phyloP scores from a whole-genome alignment of 35 echinoderm and acorn worm species.

The Anneissia japonica region DNA sequence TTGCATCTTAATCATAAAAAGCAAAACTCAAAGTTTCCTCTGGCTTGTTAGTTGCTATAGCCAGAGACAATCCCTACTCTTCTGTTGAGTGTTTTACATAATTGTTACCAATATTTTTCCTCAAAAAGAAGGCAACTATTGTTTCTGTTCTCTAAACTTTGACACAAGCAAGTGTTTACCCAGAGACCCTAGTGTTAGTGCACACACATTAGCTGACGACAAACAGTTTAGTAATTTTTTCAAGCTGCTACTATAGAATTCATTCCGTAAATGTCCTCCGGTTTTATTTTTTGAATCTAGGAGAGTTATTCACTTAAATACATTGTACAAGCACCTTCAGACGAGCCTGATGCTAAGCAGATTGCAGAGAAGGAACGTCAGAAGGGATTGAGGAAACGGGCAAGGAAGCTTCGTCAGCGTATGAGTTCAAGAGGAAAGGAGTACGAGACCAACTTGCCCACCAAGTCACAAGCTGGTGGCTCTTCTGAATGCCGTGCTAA shows the following conservation, averaged over 20 bases:
- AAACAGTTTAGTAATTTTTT: not conserved
- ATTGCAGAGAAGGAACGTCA: constrained; percentile 87
- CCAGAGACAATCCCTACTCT: no score
- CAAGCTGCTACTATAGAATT: not conserved
- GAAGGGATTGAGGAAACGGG: constrained; percentile 74
- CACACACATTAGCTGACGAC: no score
- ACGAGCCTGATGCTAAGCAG: constrained; percentile 64
- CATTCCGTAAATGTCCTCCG: not conserved
- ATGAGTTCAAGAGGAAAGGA: constrained; percentile 84
- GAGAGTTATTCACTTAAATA: constrained; percentile 75
- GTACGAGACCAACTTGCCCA: constrained; percentile 85
- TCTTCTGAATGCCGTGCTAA: constrained; percentile 71
- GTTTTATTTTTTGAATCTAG: constrained; percentile 1
- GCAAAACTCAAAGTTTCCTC: no score
- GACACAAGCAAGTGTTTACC: no score
- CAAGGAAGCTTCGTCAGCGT: constrained; percentile 81
- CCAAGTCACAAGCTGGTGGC: constrained; percentile 69
- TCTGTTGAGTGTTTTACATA: no score
- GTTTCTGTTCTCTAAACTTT: no score
- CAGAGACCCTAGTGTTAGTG: no score
- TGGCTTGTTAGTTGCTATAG: no score
- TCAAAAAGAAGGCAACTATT: no score
- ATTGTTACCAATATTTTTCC: no score
- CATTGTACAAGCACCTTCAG: constrained; percentile 65
- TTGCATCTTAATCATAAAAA: no score